Base-by-base conservation (phyloP, 2,888 invertebrate species). In the Sthenelais limicola region DNA sequence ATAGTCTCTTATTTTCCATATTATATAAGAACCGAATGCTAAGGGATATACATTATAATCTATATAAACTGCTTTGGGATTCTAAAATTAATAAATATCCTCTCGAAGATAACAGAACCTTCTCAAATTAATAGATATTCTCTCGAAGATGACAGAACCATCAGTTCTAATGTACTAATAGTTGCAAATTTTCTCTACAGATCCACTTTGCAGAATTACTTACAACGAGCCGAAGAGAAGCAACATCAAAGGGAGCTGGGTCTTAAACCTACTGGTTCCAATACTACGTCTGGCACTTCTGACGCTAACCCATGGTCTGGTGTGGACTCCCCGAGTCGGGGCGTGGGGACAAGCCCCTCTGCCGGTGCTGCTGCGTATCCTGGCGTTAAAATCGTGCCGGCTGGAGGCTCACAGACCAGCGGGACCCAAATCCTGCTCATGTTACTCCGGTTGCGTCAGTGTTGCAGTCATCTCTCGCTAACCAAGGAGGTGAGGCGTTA, bases 391-490 rank as follows among this genome's bases (percentile, higher is more conserved):
- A n/a, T 30, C 68, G 35, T 35, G 32, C 35, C 66, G 7, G 30
- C 51, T 9, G 69, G 52, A 7, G 67, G 21, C 9, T 51, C 38
- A 26, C 33, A 38, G 43, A 24, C 74, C 4, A 73, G 72, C 12
- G 84, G 81, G n/a, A 82, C 82, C 26, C 82, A 85, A 67, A 84
- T 90, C 26, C 80, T 98, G 77, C 93, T 96, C 0, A 89, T 97
- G 1, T 86, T 98, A 18, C 88, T 97, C 71, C 91, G 97, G 15
- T 88, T 98, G 73, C 90, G 97, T 0, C 97, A 98, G 86, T 92
- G 94, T 74, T 95, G 95, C 84, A 94, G 94, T 83, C 97, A 97
- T 89, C 93, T 96, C 33, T 92, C 93, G 0, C 90, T 98, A 21
- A 94, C 96, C 80, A 91, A 91, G 81, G 85, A 90, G 73, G 92